Evolutionary conservation across 2,797 vertebrate species (phyloP), one percentile per base, ranked within the genome.

Genomic region (Chelon labrosus): DNA sequence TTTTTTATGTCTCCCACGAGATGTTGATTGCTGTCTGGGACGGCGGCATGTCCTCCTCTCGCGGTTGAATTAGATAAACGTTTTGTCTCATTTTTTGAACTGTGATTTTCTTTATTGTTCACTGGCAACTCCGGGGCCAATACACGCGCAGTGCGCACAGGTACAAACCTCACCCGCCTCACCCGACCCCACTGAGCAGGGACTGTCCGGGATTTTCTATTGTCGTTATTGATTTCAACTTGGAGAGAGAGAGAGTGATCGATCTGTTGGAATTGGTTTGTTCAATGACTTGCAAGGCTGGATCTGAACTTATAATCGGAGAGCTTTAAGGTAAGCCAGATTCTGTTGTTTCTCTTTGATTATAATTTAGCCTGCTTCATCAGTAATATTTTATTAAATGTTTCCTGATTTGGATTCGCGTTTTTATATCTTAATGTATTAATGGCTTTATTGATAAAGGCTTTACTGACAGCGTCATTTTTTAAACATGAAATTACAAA

Each of bases 201-300:
- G 88, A 85, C 89, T 54, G 72, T 31, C 41, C 58, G 67, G 92
- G 89, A 89, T 86, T 85, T 82, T 76, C 59, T 75, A 19, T 80
- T 77, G 3, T 72, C 68, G 35, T 62, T 77, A 66, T 71, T 87
- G 57, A 75, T 83, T 74, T 76, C 65, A 75, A 83, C 65, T 82
- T 88, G 81, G 86, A 89, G 55, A 52, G 42, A 50, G 38, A 75
- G 60, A 79, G 78, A 79, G 79, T 73, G 79, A 79, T 13, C 74
- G 74, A 85, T 87, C 84, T 82, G 53, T 88, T 89, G 90, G 91
- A 80, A 88, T 87, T 91, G 71, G 31, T 84, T 82, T 77, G 51
- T 82, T 87, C 84, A 90, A 82, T 92, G 88, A 88, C 83, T 91
- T 78, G 62, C 60, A 50, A 27, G 84, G 56, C 69, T 82, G 85